These are phyloP conservation scores for Sprattus sprattus DNA, from an alignment of 2,113 vertebrate species.

Conservation along the genomic window DNA sequence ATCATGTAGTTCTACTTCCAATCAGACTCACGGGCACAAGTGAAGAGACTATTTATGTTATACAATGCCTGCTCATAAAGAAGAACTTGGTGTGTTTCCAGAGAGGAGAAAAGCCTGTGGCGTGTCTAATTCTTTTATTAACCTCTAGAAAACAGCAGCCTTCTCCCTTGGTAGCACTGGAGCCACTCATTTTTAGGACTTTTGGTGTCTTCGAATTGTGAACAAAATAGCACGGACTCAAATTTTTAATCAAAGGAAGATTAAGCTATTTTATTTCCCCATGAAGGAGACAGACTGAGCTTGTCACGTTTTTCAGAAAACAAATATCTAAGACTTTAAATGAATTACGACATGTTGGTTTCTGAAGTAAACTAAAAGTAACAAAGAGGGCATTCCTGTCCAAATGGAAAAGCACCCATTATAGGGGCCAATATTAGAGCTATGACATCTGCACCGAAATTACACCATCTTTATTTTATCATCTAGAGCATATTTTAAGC, in stretches of 20 bases:
- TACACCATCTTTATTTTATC: constrained; percentile 1
- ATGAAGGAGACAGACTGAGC: constrained; percentile 10
- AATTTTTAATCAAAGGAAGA: constrained; percentile 26
- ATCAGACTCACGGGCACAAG: constrained; percentile 36
- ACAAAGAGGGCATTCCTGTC: not conserved
- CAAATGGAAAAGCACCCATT: not conserved
- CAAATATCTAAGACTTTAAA: not conserved
- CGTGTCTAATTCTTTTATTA: constrained; percentile 60
- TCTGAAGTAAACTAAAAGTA: not conserved
- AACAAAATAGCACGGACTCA: constrained; percentile 8
- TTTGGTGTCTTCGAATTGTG: constrained; percentile 35
- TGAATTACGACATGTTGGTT: not conserved
- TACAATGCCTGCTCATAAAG: constrained; percentile 61
- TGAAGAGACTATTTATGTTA: constrained; percentile 50
- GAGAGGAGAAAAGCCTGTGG: constrained; percentile 49
- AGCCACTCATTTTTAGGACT: constrained; percentile 35
- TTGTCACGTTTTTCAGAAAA: not conserved
- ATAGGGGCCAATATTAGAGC: not conserved
- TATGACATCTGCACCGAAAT: not conserved
- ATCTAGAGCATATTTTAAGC: not conserved
- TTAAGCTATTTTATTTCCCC: constrained; percentile 16
- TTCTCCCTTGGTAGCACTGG: constrained; percentile 52
- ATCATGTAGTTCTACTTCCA: constrained; percentile 22
- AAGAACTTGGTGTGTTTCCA: constrained; percentile 61
- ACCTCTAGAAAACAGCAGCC: constrained; percentile 55